These are phyloP conservation scores for Microtus ochrogaster DNA, from an alignment of 2,113 vertebrate genomes.

Conservation along the genomic window DNA sequence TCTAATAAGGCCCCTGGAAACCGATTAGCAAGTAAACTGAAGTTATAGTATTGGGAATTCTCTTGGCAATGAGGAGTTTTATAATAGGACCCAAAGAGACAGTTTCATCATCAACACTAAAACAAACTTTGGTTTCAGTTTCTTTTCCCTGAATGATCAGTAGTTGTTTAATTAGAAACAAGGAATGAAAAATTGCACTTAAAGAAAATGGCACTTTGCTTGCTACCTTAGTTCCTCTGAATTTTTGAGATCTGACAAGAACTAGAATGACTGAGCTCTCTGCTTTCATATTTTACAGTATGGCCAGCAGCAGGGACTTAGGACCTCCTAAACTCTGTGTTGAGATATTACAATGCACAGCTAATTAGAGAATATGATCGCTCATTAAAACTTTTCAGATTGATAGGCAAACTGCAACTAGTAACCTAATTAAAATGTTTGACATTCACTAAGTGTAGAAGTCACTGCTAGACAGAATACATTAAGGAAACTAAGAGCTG, in stretches of 20 bases:
- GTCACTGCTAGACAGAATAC: not conserved
- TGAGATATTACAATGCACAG: not conserved
- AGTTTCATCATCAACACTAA: constrained; percentile 20
- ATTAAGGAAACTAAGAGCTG: not conserved
- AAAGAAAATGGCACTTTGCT: not conserved
- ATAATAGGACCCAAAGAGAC: constrained; percentile 75
- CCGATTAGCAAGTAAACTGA: constrained; percentile 55
- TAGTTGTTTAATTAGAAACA: constrained; percentile 36
- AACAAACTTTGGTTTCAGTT: constrained; percentile 25
- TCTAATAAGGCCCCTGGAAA: constrained; percentile 77
- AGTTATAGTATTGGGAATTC: constrained; percentile 14
- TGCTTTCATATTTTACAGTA: not conserved
- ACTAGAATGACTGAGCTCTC: not conserved
- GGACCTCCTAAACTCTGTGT: not conserved
- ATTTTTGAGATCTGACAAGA: not conserved
- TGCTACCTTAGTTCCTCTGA: not conserved
- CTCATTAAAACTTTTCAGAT: not conserved
- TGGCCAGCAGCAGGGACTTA: fast-evolving
- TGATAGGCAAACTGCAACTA: not conserved
- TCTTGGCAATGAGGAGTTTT: not conserved
- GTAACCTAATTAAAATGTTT: not conserved
- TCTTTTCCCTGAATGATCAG: constrained; percentile 30
- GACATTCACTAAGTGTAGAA: not conserved
- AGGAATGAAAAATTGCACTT: not conserved
- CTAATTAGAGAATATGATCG: not conserved